Evolutionary conservation across 2,888 invertebrate species (phyloP), one percentile per base, ranked within the genome.

Genomic region (Morpho achilles): DNA sequence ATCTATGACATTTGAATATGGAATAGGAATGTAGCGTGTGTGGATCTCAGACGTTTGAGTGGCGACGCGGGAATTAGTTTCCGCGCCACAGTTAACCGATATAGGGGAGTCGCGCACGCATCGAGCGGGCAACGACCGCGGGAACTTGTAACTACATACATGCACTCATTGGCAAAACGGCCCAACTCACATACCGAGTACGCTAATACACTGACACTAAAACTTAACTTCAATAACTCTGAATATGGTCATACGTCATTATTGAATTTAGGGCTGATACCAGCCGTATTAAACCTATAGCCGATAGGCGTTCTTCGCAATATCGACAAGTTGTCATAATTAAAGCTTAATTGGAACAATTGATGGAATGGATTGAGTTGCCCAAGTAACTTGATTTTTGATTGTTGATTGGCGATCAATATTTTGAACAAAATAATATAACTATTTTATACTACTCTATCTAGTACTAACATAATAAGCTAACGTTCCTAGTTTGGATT

Each of bases 141-240:
- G 79, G 89, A 89, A 88, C 89, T 89, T 90, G 88, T 86, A 85
- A 89, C 88, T 87, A 89, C 86, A 87, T 88, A 82, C 77, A 77
- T 73, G 72, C 68, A 69, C 72, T 69, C 73, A 67, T 69, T 67
- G 69, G 63, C 72, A 69, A 63, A 85, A 79, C 70, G 81, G 63
- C 82, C 74, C 78, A 86, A 86, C 77, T 75, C 67, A 74, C 59
- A 74, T 57, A 60, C 67, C 65, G 9, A 8, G 10, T 16, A 44
- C 32, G 39, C 55, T 55, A 23, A 22, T 9, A 53, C 46, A 42
- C 41, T 42, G 7, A 10, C 23, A 48, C 22, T 48, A 43, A 46
- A 54, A 39, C 48, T 22, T 42, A 48, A 54, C 54, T 54, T 42
- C 23, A 32, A 9, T 53, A 22, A 47, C 22, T 22, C 7, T 39